Percentiles rank a stretch among this genome's conserved stretches.
Evolutionary conservation across 2,888 invertebrate genomes (phyloP).

Genomic region (Dryobotodes eremita): DNA sequence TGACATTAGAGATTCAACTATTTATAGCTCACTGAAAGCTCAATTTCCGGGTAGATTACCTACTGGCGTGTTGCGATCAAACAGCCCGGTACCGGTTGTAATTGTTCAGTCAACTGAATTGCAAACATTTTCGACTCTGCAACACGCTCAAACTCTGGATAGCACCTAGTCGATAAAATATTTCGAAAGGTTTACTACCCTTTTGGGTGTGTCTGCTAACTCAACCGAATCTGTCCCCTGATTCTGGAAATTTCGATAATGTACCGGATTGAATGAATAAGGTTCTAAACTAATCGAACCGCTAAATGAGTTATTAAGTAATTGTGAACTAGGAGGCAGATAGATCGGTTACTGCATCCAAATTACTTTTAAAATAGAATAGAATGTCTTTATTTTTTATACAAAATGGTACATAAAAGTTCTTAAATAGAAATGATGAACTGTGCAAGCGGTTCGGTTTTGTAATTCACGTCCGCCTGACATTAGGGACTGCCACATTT

Average conservation of each 20-base stretch:
- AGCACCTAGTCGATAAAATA: background rate
- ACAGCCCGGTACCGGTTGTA: background rate
- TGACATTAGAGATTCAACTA: background rate
- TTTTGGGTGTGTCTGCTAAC: background rate
- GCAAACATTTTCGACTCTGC: background rate
- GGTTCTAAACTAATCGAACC: background rate
- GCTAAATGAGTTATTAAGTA: conserved; percentile 9
- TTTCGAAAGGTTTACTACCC: no score
- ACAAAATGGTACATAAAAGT: background rate
- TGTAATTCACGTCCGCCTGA: no score
- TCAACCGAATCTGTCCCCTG: background rate
- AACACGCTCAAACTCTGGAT: background rate
- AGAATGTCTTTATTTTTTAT: background rate
- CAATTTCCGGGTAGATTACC: background rate
- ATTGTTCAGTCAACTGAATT: background rate
- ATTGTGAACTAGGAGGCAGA: background rate
- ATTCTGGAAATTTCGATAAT: background rate
- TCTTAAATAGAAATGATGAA: background rate
- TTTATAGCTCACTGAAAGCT: background rate
- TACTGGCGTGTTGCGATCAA: background rate
- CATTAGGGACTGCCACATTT: no score
- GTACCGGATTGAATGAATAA: background rate
- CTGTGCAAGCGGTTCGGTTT: no score
- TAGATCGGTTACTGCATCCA: background rate
- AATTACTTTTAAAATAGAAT: conserved; percentile 3